Base-by-base conservation (phyloP, 2,113 vertebrate species). In the Phaetusa simplex region DNA sequence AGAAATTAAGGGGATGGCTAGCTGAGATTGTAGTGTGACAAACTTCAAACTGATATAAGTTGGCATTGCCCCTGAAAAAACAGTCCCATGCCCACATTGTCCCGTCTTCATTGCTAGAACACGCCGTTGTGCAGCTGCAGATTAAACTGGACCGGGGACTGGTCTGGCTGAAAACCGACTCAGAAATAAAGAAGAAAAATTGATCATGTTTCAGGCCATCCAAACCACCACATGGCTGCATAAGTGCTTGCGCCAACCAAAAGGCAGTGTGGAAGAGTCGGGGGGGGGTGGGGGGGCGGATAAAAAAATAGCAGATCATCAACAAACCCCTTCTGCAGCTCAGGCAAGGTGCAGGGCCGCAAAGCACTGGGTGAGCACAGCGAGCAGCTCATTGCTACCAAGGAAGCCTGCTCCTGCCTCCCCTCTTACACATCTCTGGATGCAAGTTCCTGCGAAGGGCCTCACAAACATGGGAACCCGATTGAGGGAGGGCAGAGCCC, bases 351-450 rank as follows among this genome's bases (percentile, higher is more conserved):
- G 24, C 36, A 8, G 40, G 22, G 15, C 59, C 42, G 50, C 3
- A 0, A 58, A 58, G 12, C n/a, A 21, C 6, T 0, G 10, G 12
- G 61, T 49, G 53, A 82, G 62, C 66, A 52, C 50, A 38, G 23
- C 0, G 2, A 76, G 64, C 38, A 49, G 74, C 82, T 82, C 20
- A 2, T 17, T 22, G 70, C 62, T 62, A 3, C 66, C 0, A 3
- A 72, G 62, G 40, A 40, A 30, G 21, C 56, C 43, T 66, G 11
- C 20, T 82, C 40, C 36, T 40, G 32, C 52, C 16, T 66, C 27
- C 22, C 12, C 9, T 45, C 42, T 76, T 55, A 16, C 32, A 22
- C 13, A 8, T 53, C 40, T 52, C 24, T 13, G 22, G 38, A 38
- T 22, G 23, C 30, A 20, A 62, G 42, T 27, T 82, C 22, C 43